Evolutionary conservation across 2,888 invertebrate species (phyloP).

Genomic region (Pseudeuparius sepicola): DNA sequence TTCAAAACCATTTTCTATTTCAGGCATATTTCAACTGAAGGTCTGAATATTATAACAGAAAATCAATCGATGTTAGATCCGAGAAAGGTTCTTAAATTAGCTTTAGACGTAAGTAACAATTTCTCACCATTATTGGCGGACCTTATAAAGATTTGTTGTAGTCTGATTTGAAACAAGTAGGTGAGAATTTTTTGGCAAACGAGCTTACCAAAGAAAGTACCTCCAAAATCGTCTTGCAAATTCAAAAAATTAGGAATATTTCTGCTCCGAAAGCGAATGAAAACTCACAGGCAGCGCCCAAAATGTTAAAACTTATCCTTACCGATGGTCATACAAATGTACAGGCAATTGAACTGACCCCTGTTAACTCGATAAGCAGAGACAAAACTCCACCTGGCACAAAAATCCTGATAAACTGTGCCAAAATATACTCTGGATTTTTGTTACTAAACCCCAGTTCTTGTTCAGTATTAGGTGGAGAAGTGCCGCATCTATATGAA

Average conservation of each 20-base stretch:
- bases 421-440: constrained; percentile 52
- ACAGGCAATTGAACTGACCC: constrained; percentile 68
- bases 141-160: constrained; percentile 36
- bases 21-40: constrained; percentile 67
- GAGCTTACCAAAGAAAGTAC: constrained; percentile 54
- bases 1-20: constrained; percentile 31
- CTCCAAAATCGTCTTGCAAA: constrained; percentile 61
- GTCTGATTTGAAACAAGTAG: constrained; percentile 73
- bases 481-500: constrained; percentile 70
- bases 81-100: constrained; percentile 52
- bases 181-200: constrained; percentile 62
- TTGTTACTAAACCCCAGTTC: constrained; percentile 59
- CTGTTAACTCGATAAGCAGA: constrained; percentile 58
- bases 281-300: constrained; percentile 70
- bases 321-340: constrained; percentile 76
- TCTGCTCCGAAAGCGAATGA: constrained; percentile 87
- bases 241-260: constrained; percentile 79
- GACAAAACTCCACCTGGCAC: constrained; percentile 72
- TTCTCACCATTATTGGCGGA: constrained; percentile 14
- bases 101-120: constrained; percentile 54
- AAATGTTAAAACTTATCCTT: constrained; percentile 72
- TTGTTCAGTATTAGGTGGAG: constrained; percentile 71
- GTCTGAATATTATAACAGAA: constrained; percentile 55
- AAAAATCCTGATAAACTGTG: constrained; percentile 58
- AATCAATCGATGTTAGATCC: constrained; percentile 53